Evolutionary conservation across 1,140 invertebrate genomes (phyloP).

Genomic region (Andricus grossulariae): DNA sequence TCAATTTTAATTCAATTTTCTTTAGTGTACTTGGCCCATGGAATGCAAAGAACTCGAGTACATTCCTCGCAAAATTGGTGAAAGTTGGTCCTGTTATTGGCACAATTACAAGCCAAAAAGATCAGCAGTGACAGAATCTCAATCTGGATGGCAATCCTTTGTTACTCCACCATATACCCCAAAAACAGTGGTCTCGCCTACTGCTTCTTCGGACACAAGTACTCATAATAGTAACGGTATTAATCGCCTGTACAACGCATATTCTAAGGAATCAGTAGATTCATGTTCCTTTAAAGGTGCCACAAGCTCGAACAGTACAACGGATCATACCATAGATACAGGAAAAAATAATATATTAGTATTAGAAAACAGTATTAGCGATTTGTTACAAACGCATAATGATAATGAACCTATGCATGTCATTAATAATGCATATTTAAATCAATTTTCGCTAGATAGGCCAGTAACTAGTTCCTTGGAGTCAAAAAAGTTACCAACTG

Average conservation of each 20-base stretch:
- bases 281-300: neutral
- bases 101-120: conserved; percentile 33
- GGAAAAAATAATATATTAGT: neutral
- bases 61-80: conserved; percentile 34
- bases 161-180: conserved; percentile 15
- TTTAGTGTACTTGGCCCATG: conserved; percentile 53
- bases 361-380: neutral
- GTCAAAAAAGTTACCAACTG: no score
- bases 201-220: conserved; percentile 10
- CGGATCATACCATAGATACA: neutral
- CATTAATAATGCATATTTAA: no score
- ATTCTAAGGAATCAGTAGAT: neutral
- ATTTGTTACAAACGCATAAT: neutral
- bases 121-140: neutral
- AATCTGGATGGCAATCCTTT: conserved; percentile 16
- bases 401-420: neutral
- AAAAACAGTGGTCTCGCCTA: neutral
- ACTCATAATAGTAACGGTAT: neutral
- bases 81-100: conserved; percentile 40
- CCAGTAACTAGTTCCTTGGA: no score
- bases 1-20: no score
- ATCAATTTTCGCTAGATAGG: no score
- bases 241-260: neutral
- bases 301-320: neutral
- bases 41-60: conserved; percentile 39